Base-by-base conservation (phyloP, 2,888 invertebrate species). In the Luperina testacea region DNA sequence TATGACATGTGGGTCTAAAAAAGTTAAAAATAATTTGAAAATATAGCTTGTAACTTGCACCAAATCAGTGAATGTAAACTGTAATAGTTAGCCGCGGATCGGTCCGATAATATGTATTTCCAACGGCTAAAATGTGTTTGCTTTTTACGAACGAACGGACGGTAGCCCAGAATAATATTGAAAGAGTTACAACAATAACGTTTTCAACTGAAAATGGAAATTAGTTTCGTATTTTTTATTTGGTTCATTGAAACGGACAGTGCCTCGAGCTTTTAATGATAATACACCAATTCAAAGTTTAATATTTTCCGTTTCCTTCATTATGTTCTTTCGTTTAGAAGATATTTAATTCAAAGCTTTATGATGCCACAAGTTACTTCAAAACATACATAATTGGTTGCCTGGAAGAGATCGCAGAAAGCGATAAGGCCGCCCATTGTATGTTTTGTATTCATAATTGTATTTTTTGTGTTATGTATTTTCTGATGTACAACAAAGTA, bases 11-110 rank as follows among this genome's bases (percentile, higher is more conserved):
- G 13, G 2, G 15, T 61, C 5, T 38, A 27, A 7, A 20, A 20
- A 4, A 48, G 20, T 27, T 7, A 4, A 0, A 32, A 51, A 51
- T 42, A 15, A 15, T 48, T 13, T 13, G 15, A 48, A 48, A 48
- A 48, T 15, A 15, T 15, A 15, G 57, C 82, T 85, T 78, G 11
- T 90, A 57, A 80, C 91, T 92, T 92, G 81, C 0, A 82, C 89
- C 87, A 77, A 76, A 81, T 77, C 74, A 79, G 78, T 87, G 87
- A 93, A 94, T 93, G 92, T 94, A 94, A 94, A 94, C 93, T 94
- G 93, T 94, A 92, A 94, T 93, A 93, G 92, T 91, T 91, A 90
- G 90, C 92, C 91, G 90, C 89, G 92, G 93, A 92, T 93, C 92
- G 93, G 88, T 84, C 90, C 92, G 91, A 94, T 95, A 94, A 95